These are phyloP conservation scores for Uromys caudimaculatus DNA, from an alignment of 2,797 vertebrate genomes.

Conservation along the genomic window DNA sequence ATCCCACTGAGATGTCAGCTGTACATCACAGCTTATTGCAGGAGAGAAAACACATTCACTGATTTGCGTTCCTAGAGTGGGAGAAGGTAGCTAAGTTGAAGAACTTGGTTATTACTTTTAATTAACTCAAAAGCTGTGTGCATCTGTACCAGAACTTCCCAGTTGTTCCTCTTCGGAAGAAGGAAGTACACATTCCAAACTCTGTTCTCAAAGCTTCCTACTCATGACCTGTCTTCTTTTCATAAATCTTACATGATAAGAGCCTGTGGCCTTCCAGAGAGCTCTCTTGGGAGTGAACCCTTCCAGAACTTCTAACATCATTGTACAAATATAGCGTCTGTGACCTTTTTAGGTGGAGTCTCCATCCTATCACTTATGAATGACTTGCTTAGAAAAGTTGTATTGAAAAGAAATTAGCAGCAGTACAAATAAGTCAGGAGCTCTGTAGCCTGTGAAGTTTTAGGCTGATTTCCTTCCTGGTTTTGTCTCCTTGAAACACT, in stretches of 20 bases:
- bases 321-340: constrained; percentile 45
- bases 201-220: background rate
- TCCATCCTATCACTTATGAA: constrained; percentile 54
- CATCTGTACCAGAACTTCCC: background rate
- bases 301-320: constrained; percentile 51
- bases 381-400: constrained; percentile 40
- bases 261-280: background rate
- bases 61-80: background rate
- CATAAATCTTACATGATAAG: constrained; percentile 24
- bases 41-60: background rate
- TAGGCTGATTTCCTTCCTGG: background rate
- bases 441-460: background rate
- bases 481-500: background rate
- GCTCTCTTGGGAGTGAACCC: background rate
- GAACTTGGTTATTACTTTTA: background rate
- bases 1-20: background rate
- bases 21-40: background rate
- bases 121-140: background rate
- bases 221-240: background rate
- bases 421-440: background rate
- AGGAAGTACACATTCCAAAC: background rate
- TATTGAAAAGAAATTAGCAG: constrained; percentile 2
- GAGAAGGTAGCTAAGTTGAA: background rate
- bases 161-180: background rate
- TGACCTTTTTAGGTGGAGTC: constrained; percentile 14